phyloP scores from a whole-genome alignment of 2,113 vertebrate species.

The Scalopus aquaticus region DNA sequence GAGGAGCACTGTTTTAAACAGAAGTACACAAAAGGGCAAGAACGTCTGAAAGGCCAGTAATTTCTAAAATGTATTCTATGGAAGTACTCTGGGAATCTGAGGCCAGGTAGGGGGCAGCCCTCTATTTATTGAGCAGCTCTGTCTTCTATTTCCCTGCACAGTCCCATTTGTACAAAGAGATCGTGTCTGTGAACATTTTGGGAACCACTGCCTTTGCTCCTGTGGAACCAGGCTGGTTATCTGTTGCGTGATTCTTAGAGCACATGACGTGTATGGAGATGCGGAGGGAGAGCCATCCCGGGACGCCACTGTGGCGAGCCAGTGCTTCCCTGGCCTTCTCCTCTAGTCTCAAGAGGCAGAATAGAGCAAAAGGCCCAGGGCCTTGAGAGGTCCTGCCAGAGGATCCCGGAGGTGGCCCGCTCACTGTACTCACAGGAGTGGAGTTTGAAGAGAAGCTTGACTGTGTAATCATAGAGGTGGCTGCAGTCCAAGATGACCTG shows the following conservation, averaged over 20 bases:
- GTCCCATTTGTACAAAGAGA: background rate
- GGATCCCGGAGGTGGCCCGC: rapidly evolving
- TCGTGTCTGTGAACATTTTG: background rate
- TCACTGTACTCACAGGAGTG: constrained; percentile 94
- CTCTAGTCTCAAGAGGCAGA: background rate
- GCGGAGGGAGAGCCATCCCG: background rate
- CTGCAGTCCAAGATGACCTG: constrained; percentile 97
- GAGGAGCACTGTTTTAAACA: background rate
- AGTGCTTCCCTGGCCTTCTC: background rate
- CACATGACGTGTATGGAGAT: rapidly evolving
- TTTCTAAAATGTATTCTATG: background rate
- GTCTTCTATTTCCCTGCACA: background rate
- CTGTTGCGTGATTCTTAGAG: background rate
- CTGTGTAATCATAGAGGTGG: constrained; percentile 97
- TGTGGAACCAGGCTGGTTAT: background rate
- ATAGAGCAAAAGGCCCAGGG: too few relatives aligned
- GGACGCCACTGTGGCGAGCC: background rate
- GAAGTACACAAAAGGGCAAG: background rate
- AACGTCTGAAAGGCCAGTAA: background rate
- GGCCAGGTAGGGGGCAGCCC: background rate
- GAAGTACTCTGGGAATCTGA: background rate
- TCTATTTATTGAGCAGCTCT: background rate
- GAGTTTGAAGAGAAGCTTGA: constrained; percentile 98
- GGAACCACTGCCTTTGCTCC: background rate
- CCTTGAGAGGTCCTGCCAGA: background rate